phyloP scores from a whole-genome alignment of 2,888 invertebrate species.

The Torymus tubicola region DNA sequence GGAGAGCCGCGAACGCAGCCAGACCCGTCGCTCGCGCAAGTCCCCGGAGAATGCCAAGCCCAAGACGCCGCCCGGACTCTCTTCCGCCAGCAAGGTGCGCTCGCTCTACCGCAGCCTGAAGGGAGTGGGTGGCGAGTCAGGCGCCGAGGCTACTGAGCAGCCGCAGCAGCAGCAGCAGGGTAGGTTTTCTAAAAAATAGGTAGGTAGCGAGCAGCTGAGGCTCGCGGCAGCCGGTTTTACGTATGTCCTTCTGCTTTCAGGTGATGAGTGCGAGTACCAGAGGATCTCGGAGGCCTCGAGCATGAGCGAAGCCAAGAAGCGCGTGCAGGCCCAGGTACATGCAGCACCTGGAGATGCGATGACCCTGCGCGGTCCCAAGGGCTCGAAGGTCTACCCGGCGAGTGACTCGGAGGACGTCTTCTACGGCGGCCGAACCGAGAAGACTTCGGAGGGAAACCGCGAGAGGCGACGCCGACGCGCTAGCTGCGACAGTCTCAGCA shows the following conservation, averaged over 20 bases:
- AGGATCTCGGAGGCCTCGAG: slow-evolving; percentile 78
- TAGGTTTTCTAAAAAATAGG: neutral
- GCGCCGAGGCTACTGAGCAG: slow-evolving; percentile 68
- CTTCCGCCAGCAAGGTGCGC: slow-evolving; percentile 70
- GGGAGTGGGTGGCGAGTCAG: slow-evolving; percentile 65
- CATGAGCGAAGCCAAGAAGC: slow-evolving; percentile 74
- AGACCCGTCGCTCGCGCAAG: slow-evolving; percentile 71
- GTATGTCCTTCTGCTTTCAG: slow-evolving; percentile 33
- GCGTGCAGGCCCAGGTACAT: slow-evolving; percentile 78
- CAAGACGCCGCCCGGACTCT: slow-evolving; percentile 72
- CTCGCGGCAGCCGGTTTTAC: too few relatives aligned
- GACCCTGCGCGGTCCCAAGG: slow-evolving; percentile 61
- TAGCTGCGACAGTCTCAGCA: slow-evolving; percentile 80
- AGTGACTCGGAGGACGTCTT: slow-evolving; percentile 80
- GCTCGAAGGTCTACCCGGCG: slow-evolving; percentile 78
- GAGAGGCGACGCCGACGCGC: slow-evolving; percentile 72
- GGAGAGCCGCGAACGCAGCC: slow-evolving; percentile 71
- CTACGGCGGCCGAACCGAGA: slow-evolving; percentile 70
- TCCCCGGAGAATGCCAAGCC: slow-evolving; percentile 72
- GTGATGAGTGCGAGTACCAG: slow-evolving; percentile 78
- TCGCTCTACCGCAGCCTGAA: slow-evolving; percentile 73
- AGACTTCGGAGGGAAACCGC: slow-evolving; percentile 61
- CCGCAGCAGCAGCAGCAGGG: slow-evolving; percentile 63
- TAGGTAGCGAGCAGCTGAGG: neutral
- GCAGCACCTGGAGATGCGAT: slow-evolving; percentile 67